Evolutionary conservation across 2,888 invertebrate genomes (phyloP).

Genomic region (Drosophila prostipennis): DNA sequence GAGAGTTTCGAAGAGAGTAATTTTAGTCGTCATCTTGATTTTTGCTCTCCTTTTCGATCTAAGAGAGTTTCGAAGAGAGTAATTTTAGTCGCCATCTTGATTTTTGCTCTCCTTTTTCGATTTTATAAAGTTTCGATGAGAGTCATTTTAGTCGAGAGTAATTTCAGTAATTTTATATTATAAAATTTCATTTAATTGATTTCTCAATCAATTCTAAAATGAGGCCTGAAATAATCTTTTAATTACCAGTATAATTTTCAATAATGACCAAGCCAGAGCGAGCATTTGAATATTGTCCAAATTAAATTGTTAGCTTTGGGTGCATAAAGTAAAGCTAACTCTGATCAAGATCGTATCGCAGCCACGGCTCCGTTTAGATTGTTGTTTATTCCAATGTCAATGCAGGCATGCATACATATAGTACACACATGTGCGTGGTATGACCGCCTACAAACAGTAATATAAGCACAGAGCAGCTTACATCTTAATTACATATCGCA

Average conservation of each 20-base stretch:
- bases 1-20: no score
- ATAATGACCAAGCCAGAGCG: not conserved
- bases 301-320: conserved; percentile 20
- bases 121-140: no score
- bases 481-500: conserved; percentile 79
- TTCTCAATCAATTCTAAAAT: not conserved
- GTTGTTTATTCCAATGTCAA: conserved; percentile 34
- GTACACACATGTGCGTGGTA: conserved; percentile 6
- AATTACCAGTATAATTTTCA: not conserved
- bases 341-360: conserved; percentile 29
- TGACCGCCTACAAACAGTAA: conserved; percentile 52
- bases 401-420: conserved; percentile 10
- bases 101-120: no score
- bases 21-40: no score
- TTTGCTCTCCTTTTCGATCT: no score
- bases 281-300: conserved; percentile 1
- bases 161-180: no score
- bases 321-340: conserved; percentile 12
- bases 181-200: no score
- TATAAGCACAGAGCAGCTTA: conserved; percentile 62
- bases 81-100: no score
- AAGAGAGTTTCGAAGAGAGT: no score
- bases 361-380: conserved; percentile 23
- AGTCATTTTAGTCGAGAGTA: no score
- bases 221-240: not conserved